phyloP scores from a whole-genome alignment of 53 echinoderm and acorn worm genomes.

The Astropecten irregularis region DNA sequence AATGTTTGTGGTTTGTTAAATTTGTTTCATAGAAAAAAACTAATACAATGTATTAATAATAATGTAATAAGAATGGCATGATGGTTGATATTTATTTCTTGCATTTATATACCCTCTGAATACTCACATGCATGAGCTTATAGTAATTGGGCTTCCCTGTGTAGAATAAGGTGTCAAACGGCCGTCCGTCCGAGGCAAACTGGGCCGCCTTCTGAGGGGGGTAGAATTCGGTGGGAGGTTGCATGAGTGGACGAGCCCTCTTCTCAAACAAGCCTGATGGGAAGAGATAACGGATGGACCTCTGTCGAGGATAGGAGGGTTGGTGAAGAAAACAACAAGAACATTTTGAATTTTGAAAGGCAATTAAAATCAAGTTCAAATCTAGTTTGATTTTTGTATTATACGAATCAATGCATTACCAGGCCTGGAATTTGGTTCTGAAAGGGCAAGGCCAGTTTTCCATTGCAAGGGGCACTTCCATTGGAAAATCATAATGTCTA shows the following conservation, averaged over 20 bases:
- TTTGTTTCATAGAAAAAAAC: too few relatives aligned
- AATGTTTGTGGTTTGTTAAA: too few relatives aligned
- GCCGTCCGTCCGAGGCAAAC: conserved; percentile 89
- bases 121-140: conserved; percentile 96
- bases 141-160: conserved; percentile 95
- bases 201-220: conserved; percentile 94
- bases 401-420: too few relatives aligned
- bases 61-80: too few relatives aligned
- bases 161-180: conserved; percentile 83
- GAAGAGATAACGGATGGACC: conserved; percentile 80
- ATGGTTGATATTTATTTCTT: too few relatives aligned
- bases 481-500: too few relatives aligned
- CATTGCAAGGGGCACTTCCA: too few relatives aligned
- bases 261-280: conserved; percentile 93
- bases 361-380: too few relatives aligned
- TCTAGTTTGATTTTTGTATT: too few relatives aligned
- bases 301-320: conserved; percentile 33
- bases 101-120: not conserved
- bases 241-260: conserved; percentile 87
- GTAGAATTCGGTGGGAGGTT: conserved; percentile 78
- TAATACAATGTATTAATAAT: too few relatives aligned
- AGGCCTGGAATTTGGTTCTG: too few relatives aligned
- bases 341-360: not conserved
- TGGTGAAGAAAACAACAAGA: conserved; percentile 5
- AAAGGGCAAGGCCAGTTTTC: too few relatives aligned